These are phyloP conservation scores for Pteropus alecto DNA, from an alignment of 2,113 vertebrate species.

Conservation along the genomic window DNA sequence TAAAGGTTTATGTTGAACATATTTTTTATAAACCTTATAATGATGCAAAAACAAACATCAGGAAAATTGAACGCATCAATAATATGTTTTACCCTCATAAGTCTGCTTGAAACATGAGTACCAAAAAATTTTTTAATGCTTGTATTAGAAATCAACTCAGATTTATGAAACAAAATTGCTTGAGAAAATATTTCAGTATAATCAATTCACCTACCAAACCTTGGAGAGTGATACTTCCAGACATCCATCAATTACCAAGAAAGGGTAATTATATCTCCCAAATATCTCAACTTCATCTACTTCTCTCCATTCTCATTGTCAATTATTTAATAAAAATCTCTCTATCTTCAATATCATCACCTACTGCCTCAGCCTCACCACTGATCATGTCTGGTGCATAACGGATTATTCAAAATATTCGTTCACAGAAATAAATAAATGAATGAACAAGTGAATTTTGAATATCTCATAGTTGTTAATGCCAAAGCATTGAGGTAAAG, in stretches of 20 bases:
- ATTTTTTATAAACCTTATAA: conserved; percentile 44
- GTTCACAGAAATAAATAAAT: background rate
- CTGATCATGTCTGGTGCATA: background rate
- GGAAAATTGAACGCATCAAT: background rate
- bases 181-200: background rate
- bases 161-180: background rate
- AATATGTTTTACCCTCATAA: background rate
- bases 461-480: background rate
- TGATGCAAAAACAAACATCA: conserved; percentile 26
- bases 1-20: conserved; percentile 32
- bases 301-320: background rate
- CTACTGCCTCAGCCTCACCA: background rate
- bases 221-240: background rate
- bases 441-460: background rate
- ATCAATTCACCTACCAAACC: background rate
- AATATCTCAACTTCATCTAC: background rate
- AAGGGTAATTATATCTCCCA: background rate
- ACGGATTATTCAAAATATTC: background rate
- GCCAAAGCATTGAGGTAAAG: background rate
- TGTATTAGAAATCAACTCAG: conserved; percentile 12
- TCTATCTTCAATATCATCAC: background rate
- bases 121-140: background rate
- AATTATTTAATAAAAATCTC: background rate
- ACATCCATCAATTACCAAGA: background rate
- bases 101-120: background rate